Percentiles rank a stretch among this genome's conserved stretches.
These are phyloP conservation scores for Ptilonorhynchus violaceus DNA, from an alignment of 2,113 vertebrate genomes.

Conservation along the genomic window DNA sequence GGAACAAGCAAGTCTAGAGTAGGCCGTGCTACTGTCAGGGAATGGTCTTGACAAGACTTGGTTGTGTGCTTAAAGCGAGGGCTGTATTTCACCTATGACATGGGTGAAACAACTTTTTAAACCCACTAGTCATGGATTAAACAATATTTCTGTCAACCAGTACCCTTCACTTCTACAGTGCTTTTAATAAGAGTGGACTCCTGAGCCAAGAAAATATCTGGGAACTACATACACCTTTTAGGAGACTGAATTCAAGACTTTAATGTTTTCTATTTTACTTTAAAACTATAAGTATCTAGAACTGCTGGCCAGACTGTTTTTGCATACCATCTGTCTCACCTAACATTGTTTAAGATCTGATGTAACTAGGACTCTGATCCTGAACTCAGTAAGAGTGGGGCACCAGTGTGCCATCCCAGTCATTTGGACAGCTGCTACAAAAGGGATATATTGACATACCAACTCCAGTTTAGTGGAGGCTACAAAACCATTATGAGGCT, in stretches of 20 bases:
- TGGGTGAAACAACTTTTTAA: background rate
- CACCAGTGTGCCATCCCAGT: background rate
- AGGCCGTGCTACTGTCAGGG: background rate
- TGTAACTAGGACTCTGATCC: background rate
- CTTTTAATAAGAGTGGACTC: background rate
- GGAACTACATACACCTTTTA: background rate
- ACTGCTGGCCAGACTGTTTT: background rate
- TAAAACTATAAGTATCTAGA: background rate
- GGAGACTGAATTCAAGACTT: background rate
- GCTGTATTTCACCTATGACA: background rate
- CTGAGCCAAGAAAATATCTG: background rate
- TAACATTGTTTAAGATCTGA: background rate
- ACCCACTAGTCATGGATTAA: rapidly evolving
- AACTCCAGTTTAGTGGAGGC: background rate
- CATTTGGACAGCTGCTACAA: background rate
- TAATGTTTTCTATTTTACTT: background rate
- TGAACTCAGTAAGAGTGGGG: background rate
- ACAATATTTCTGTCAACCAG: background rate
- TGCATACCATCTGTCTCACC: background rate
- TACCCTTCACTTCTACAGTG: background rate
- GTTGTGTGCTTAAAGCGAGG: background rate
- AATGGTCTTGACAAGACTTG: background rate
- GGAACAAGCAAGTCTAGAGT: background rate
- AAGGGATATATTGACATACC: background rate
- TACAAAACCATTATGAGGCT: background rate